Evolutionary conservation across 2,113 vertebrate species (phyloP).

Genomic region (Centropus unirufus): DNA sequence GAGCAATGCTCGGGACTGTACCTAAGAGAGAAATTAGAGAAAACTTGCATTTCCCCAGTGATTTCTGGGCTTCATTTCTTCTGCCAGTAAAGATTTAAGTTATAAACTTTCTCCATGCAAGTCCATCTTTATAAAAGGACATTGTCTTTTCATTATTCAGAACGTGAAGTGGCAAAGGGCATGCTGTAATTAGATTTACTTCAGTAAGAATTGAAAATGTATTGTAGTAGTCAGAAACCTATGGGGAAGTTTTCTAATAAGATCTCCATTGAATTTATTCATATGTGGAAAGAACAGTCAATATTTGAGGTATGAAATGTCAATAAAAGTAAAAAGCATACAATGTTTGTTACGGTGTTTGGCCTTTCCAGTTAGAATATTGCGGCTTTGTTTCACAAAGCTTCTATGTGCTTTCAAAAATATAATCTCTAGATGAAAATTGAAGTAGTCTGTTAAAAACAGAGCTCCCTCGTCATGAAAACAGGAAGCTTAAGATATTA

Average conservation of each 20-base stretch:
- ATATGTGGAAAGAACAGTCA: neutral
- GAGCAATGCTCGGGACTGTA: neutral
- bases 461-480: neutral
- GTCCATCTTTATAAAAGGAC: neutral
- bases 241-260: conserved; percentile 27
- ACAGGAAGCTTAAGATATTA: neutral
- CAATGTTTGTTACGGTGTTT: neutral
- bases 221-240: neutral
- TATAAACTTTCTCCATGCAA: neutral
- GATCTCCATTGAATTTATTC: conserved; percentile 26
- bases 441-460: neutral
- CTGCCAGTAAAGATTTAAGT: neutral
- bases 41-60: neutral
- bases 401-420: neutral
- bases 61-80: conserved; percentile 18
- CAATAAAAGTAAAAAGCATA: conserved; percentile 26
- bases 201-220: neutral
- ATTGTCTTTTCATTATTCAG: conserved; percentile 23
- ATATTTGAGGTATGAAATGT: neutral
- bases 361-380: neutral
- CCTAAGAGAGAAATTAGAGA: neutral
- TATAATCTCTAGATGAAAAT: neutral
- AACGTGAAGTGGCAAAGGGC: neutral
- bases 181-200: conserved; percentile 18
- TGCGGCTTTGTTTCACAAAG: neutral